Evolutionary conservation across 2,888 invertebrate genomes (phyloP).

Genomic region (Himalopsyche anomala): DNA sequence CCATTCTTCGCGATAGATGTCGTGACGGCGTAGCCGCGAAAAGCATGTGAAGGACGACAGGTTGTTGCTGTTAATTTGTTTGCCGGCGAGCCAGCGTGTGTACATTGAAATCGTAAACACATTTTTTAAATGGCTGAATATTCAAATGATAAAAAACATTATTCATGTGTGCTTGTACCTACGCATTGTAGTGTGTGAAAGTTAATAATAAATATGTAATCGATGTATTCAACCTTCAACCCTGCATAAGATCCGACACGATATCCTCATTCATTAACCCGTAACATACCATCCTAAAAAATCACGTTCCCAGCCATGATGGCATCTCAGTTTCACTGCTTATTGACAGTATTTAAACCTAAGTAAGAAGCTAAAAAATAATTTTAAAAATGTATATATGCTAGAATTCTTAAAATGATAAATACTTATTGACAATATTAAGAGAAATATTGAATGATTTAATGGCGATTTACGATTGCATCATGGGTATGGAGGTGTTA

Average conservation of each 20-base stretch:
- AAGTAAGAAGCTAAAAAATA: too few species aligned
- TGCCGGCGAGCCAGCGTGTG: slow-evolving; percentile 21
- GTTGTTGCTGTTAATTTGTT: slow-evolving; percentile 58
- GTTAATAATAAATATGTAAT: neutral
- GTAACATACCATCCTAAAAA: too few species aligned
- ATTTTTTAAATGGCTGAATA: slow-evolving; percentile 5
- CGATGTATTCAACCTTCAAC: neutral
- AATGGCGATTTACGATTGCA: too few species aligned
- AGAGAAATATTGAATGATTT: too few species aligned
- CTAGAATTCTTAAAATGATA: too few species aligned
- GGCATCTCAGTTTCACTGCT: too few species aligned
- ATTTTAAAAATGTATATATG: too few species aligned
- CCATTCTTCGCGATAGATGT: slow-evolving; percentile 49
- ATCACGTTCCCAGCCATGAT: too few species aligned
- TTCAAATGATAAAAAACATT: neutral
- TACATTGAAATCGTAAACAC: slow-evolving; percentile 15
- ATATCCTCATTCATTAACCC: neutral
- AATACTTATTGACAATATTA: too few species aligned
- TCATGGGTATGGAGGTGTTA: too few species aligned
- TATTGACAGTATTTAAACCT: too few species aligned
- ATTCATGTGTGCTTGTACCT: neutral
- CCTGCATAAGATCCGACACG: neutral
- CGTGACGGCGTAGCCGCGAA: slow-evolving; percentile 49
- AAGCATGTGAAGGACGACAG: slow-evolving; percentile 64
- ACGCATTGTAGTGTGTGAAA: slow-evolving; percentile 15